Conservation (phyloP, 2,888 invertebrate genomes). For the Ariolimax columbianus region DNA sequence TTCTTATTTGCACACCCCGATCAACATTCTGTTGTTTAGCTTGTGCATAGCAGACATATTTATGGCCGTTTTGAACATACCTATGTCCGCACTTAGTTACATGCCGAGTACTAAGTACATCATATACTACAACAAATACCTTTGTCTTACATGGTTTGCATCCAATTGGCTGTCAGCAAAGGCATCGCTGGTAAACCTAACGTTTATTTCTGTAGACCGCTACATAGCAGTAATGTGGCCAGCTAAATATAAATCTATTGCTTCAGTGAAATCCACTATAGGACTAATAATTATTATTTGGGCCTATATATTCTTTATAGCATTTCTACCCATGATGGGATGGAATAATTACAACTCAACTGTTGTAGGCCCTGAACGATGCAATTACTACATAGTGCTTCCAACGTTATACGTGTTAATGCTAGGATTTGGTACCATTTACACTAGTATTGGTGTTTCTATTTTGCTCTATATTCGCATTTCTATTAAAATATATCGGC, state of each 20-base stretch:
- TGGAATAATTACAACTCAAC: conserved; percentile 31
- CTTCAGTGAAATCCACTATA: neutral
- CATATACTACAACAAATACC: conserved; percentile 10
- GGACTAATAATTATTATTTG: neutral
- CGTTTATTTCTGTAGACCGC: conserved; percentile 28
- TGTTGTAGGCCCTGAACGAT: neutral
- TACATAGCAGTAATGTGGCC: conserved; percentile 21
- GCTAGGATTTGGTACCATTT: neutral
- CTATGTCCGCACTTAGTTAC: conserved; percentile 22
- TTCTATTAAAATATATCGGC: neutral
- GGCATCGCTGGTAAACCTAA: neutral
- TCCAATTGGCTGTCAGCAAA: neutral
- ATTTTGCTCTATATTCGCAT: neutral
- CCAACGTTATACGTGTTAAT: neutral
- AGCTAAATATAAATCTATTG: neutral
- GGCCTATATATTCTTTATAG: neutral
- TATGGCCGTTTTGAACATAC: conserved; percentile 57
- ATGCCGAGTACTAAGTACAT: neutral
- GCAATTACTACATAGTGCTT: neutral
- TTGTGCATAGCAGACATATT: conserved; percentile 51
- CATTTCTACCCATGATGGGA: conserved; percentile 8
- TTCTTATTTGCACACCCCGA: neutral
- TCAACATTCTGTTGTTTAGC: conserved; percentile 13
- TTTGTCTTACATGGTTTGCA: neutral
- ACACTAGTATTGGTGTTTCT: neutral